Conservation (phyloP, 1,140 invertebrate genomes). For the Brachionus rotundiformis region DNA sequence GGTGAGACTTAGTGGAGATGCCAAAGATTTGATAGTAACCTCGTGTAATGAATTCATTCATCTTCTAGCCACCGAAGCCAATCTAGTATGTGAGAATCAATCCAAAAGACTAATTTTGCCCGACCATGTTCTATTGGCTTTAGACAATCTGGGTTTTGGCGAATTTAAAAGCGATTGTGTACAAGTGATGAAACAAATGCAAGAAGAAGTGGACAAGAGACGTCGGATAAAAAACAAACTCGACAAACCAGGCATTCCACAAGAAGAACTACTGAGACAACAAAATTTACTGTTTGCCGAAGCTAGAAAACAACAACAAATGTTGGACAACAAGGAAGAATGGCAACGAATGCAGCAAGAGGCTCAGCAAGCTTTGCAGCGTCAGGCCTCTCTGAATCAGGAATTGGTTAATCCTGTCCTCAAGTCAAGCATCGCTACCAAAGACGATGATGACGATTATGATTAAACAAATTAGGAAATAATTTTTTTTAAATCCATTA, state of each 20-base stretch:
- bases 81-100: constrained; percentile 37
- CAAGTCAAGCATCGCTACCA: not conserved
- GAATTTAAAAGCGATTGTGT: constrained; percentile 90
- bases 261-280: constrained; percentile 31
- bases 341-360: constrained; percentile 26
- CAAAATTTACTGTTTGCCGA: constrained; percentile 44
- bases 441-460: constrained; percentile 45
- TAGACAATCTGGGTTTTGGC: constrained; percentile 87
- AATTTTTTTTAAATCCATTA: not conserved
- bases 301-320: constrained; percentile 27
- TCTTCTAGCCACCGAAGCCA: constrained; percentile 2
- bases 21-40: constrained; percentile 43
- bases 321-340: constrained; percentile 20
- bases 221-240: not conserved
- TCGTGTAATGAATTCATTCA: constrained; percentile 51
- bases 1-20: constrained; percentile 21
- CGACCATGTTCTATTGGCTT: constrained; percentile 68
- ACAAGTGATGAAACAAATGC: constrained; percentile 66
- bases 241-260: not conserved
- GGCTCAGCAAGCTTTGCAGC: constrained; percentile 9
- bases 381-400: not conserved
- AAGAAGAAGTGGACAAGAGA: constrained; percentile 31
- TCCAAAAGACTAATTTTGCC: constrained; percentile 31
- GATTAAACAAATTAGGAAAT: too few species aligned
- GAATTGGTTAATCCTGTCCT: not conserved